Percentiles rank a stretch among this genome's conserved stretches.
These are phyloP conservation scores for Trachelus iudaicus DNA, from an alignment of 2,888 invertebrate genomes.

Conservation along the genomic window DNA sequence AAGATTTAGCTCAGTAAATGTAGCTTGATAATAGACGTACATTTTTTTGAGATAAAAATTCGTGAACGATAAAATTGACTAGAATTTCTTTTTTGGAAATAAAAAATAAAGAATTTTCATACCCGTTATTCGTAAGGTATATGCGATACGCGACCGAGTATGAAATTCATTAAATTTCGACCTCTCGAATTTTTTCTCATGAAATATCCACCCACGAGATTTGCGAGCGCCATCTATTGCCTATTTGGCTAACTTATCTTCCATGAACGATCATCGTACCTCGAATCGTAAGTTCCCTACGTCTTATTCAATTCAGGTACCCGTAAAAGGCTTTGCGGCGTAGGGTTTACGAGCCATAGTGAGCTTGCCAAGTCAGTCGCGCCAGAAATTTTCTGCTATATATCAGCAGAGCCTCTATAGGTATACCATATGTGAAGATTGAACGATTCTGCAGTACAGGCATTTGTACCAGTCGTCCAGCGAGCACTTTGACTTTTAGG, in stretches of 20 bases:
- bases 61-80: neutral
- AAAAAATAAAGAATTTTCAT: neutral
- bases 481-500: constrained; percentile 27
- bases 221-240: neutral
- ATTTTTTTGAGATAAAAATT: neutral
- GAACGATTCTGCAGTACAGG: neutral
- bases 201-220: neutral
- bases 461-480: constrained; percentile 15
- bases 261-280: constrained; percentile 1
- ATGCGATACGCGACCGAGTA: too few species aligned
- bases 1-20: neutral
- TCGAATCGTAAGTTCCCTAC: constrained; percentile 18
- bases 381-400: neutral
- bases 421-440: neutral
- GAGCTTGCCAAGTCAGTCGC: constrained; percentile 9
- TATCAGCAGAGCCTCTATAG: neutral
- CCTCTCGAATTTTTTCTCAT: neutral
- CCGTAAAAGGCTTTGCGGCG: constrained; percentile 25
- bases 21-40: neutral
- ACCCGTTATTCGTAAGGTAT: too few species aligned
- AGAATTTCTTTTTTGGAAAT: neutral
- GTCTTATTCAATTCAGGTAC: constrained; percentile 27
- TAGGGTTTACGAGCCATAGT: constrained; percentile 21
- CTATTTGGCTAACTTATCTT: neutral
- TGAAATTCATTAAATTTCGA: too few species aligned